Percentiles rank a stretch among this genome's conserved stretches.
These are phyloP conservation scores for Psephotus haematonotus DNA, from an alignment of 2,113 vertebrate genomes.

Conservation along the genomic window DNA sequence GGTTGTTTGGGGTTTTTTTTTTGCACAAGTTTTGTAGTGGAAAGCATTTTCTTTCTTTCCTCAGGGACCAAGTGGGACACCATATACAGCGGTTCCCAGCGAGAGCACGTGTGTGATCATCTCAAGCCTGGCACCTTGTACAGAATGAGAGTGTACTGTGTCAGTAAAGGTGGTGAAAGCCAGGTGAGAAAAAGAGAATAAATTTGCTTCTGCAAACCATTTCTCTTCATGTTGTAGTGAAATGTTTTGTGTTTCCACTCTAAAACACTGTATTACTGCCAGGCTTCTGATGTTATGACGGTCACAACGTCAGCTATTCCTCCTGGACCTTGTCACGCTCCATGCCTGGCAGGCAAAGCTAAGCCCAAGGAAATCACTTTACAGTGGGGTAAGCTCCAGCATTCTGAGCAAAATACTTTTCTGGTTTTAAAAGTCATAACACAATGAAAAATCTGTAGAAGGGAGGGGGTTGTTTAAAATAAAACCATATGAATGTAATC, in stretches of 20 bases:
- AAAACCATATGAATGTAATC: fast-evolving
- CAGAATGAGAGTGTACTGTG: slow-evolving; percentile 75
- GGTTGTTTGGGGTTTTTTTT: not conserved
- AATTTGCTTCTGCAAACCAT: not conserved
- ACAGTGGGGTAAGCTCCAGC: slow-evolving; percentile 73
- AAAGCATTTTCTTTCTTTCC: not conserved
- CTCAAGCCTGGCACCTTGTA: slow-evolving; percentile 76
- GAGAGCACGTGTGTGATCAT: slow-evolving; percentile 76
- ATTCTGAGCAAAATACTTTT: not conserved
- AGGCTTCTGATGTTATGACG: slow-evolving; percentile 75
- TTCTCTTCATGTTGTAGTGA: not conserved
- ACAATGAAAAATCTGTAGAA: not conserved
- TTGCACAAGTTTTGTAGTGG: not conserved
- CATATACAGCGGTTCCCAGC: slow-evolving; percentile 68
- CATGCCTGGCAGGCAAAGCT: slow-evolving; percentile 58
- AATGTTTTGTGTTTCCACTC: not conserved
- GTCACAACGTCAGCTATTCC: slow-evolving; percentile 74
- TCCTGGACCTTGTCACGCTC: slow-evolving; percentile 63
- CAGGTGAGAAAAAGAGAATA: slow-evolving; percentile 60
- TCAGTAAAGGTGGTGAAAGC: slow-evolving; percentile 74
- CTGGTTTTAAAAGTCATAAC: not conserved
- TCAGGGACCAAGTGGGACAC: slow-evolving; percentile 75
- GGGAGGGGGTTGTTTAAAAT: not conserved
- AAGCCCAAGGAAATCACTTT: slow-evolving; percentile 72
- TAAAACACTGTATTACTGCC: not conserved